Percentiles rank a stretch among this genome's conserved stretches.
phyloP scores from a whole-genome alignment of 2,797 vertebrate genomes.

The Serranus cabrilla region DNA sequence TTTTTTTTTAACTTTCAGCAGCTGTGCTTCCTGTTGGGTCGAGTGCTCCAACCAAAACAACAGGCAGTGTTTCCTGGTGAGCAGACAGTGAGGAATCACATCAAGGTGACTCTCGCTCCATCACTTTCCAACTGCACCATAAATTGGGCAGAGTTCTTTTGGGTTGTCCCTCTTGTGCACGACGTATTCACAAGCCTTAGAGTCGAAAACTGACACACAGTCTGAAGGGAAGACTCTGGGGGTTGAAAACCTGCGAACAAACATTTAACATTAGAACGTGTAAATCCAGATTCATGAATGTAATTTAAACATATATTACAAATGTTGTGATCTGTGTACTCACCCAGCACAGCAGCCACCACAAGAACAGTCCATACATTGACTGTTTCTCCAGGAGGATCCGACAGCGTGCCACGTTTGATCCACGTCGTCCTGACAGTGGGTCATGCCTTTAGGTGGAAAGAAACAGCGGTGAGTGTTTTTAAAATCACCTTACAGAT shows the following conservation, averaged over 20 bases:
- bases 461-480: background rate
- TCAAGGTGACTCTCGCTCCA: background rate
- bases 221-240: rapidly evolving
- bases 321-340: slow-evolving; percentile 15
- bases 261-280: background rate
- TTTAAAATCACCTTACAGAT: background rate
- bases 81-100: background rate
- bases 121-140: slow-evolving; percentile 45
- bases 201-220: slow-evolving; percentile 74
- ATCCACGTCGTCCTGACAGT: slow-evolving; percentile 60
- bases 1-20: background rate
- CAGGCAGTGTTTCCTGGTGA: background rate
- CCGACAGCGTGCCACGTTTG: slow-evolving; percentile 45
- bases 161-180: slow-evolving; percentile 73
- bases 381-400: slow-evolving; percentile 60
- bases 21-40: background rate
- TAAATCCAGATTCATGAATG: background rate
- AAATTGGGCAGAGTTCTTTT: slow-evolving; percentile 39
- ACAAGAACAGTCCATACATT: slow-evolving; percentile 50
- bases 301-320: too few species aligned
- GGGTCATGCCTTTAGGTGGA: slow-evolving; percentile 30
- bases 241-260: slow-evolving; percentile 57
- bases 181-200: slow-evolving; percentile 51
- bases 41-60: background rate
- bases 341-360: slow-evolving; percentile 23